These are phyloP conservation scores for Onychomys leucogaster DNA, from an alignment of 2,797 vertebrate species.

Conservation along the genomic window DNA sequence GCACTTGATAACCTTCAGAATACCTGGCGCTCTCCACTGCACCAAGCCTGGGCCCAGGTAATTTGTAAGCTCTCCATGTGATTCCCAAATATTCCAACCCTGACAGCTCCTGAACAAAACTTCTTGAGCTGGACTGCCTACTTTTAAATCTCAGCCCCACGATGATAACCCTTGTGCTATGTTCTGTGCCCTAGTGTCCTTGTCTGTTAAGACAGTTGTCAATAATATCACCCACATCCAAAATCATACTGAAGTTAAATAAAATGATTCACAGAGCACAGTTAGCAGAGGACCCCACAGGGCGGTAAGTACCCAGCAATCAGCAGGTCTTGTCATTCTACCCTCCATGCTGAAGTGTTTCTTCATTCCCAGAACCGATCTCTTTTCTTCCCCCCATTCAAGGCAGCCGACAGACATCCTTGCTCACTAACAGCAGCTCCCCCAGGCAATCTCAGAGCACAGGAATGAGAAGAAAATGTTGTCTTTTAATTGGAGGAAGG, in stretches of 20 bases:
- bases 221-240: not conserved
- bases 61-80: not conserved
- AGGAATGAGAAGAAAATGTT: not conserved
- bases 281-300: not conserved
- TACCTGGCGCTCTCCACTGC: not conserved
- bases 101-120: not conserved
- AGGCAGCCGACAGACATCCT: not conserved
- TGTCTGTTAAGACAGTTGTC: not conserved
- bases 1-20: not conserved
- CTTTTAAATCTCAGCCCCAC: not conserved
- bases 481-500: not conserved
- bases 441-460: not conserved
- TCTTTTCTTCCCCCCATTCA: slow-evolving; percentile 21
- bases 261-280: not conserved
- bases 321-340: not conserved
- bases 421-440: not conserved
- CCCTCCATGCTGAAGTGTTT: not conserved
- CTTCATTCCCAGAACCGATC: slow-evolving; percentile 36
- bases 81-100: not conserved
- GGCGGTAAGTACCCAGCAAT: not conserved
- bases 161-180: not conserved
- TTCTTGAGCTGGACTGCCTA: not conserved
- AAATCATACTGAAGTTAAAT: slow-evolving; percentile 13
- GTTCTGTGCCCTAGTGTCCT: slow-evolving; percentile 1
- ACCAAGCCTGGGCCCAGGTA: not conserved